Conservation (phyloP, 2,888 invertebrate genomes). For the Adelognathus sp. region DNA sequence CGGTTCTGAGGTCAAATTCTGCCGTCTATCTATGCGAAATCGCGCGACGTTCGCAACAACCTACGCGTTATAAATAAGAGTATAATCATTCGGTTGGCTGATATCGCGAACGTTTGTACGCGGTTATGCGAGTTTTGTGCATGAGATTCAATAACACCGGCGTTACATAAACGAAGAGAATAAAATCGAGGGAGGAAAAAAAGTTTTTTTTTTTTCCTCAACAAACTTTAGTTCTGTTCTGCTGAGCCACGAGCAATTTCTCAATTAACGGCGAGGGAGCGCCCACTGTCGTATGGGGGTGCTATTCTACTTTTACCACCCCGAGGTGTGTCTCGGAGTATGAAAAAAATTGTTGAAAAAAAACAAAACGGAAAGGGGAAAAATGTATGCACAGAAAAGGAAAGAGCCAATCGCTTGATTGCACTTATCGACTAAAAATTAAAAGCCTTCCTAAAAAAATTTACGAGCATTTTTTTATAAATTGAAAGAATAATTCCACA, state of each 20-base stretch:
- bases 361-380: neutral
- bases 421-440: no score
- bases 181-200: neutral
- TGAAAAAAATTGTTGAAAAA: neutral
- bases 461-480: no score
- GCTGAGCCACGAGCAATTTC: slow-evolving; percentile 26
- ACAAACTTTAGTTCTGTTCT: slow-evolving; percentile 9
- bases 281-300: slow-evolving; percentile 34
- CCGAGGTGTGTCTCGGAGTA: neutral
- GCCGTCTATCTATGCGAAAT: slow-evolving; percentile 14
- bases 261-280: slow-evolving; percentile 35
- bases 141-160: neutral
- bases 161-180: neutral
- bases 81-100: slow-evolving; percentile 15
- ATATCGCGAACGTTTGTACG: neutral
- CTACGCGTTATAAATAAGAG: slow-evolving; percentile 36
- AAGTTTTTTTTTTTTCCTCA: neutral
- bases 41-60: neutral
- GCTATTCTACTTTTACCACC: neutral
- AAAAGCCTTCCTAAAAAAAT: no score
- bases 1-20: slow-evolving; percentile 7
- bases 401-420: slow-evolving; percentile 16
- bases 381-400: neutral
- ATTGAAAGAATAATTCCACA: no score
- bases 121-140: neutral